Evolutionary conservation across 2,113 vertebrate species (phyloP).

Genomic region (Otis tarda): DNA sequence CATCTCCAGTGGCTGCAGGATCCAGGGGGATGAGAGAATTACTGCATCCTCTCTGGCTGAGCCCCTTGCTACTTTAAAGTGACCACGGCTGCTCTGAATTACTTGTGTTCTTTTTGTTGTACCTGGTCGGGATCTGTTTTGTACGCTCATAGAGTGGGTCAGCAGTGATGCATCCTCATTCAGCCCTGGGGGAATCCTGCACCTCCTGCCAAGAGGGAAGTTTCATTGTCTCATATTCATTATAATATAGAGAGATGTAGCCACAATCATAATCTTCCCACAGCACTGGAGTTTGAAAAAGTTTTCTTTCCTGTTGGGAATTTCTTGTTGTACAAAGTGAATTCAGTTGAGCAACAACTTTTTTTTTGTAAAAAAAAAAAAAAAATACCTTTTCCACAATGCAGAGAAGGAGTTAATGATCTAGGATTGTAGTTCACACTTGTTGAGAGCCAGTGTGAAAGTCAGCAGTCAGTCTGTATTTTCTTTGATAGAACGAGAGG

Average conservation of each 20-base stretch:
- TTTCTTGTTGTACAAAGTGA: neutral
- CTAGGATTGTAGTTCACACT: neutral
- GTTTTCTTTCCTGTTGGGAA: neutral
- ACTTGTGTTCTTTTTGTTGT: fast-evolving
- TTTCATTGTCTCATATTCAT: neutral
- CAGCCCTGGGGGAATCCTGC: neutral
- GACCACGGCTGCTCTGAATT: neutral
- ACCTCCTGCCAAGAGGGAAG: neutral
- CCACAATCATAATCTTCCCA: neutral
- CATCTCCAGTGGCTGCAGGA: neutral
- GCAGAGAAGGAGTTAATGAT: neutral
- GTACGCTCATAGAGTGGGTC: neutral
- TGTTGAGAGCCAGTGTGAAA: neutral
- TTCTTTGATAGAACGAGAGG: neutral
- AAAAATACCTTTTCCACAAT: neutral
- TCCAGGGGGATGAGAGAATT: neutral
- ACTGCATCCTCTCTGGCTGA: neutral
- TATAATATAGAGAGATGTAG: neutral
- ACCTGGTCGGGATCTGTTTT: neutral
- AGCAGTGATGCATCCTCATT: neutral
- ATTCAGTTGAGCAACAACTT: neutral
- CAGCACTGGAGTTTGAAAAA: neutral
- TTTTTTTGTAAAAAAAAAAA: neutral
- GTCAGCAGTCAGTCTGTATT: neutral
- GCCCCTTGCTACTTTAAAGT: neutral